Evolutionary conservation across 2,797 vertebrate species (phyloP).

Genomic region (Bryconaethiops microstoma): DNA sequence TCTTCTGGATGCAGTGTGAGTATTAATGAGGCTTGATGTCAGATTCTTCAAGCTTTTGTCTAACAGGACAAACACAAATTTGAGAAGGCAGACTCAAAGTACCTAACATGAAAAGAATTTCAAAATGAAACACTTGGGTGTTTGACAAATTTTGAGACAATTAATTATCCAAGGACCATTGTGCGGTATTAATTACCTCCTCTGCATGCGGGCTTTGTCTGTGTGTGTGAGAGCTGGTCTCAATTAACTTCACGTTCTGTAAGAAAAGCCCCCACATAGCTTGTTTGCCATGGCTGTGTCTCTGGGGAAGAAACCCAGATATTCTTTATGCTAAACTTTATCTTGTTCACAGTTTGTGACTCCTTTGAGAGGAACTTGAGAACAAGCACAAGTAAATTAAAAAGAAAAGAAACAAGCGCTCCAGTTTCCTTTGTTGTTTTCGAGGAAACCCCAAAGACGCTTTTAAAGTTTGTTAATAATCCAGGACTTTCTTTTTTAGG

Average conservation of each 20-base stretch:
- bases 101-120: constrained; percentile 35
- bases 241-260: constrained; percentile 58
- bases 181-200: constrained; percentile 59
- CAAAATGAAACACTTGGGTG: constrained; percentile 48
- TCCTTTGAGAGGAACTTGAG: constrained; percentile 63
- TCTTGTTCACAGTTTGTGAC: constrained; percentile 62
- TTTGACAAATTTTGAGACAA: constrained; percentile 53
- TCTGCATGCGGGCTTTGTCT: constrained; percentile 32
- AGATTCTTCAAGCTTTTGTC: constrained; percentile 17
- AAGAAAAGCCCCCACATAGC: constrained; percentile 42
- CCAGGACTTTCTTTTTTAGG: constrained; percentile 5
- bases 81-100: constrained; percentile 26
- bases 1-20: neutral
- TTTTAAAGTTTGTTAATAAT: constrained; percentile 32
- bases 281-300: constrained; percentile 49
- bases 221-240: constrained; percentile 31
- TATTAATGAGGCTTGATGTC: constrained; percentile 7
- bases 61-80: constrained; percentile 14
- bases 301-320: constrained; percentile 71
- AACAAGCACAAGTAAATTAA: constrained; percentile 61
- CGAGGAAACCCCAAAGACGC: constrained; percentile 59
- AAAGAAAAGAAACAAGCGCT: constrained; percentile 58
- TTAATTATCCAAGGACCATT: constrained; percentile 57
- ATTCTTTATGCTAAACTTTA: constrained; percentile 64
- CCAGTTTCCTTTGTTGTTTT: constrained; percentile 62